phyloP scores from a whole-genome alignment of 2,113 vertebrate species.

The Nyctereutes procyonoides region DNA sequence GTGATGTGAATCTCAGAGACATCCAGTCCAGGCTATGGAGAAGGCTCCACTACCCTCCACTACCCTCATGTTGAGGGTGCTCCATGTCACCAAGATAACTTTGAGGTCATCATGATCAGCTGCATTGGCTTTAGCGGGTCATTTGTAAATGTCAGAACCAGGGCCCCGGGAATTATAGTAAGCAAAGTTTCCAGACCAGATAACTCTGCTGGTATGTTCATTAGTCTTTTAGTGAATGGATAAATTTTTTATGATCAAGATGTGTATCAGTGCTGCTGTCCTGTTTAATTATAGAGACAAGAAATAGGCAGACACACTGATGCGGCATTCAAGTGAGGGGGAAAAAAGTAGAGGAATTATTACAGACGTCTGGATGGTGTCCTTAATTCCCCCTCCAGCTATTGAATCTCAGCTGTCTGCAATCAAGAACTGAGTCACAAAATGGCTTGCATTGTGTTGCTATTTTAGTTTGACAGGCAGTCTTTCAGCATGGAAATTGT shows the following conservation, averaged over 20 bases:
- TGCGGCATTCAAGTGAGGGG: slow-evolving; percentile 63
- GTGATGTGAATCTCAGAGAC: slow-evolving; percentile 13
- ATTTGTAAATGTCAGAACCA: slow-evolving; percentile 43
- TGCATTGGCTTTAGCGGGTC: neutral
- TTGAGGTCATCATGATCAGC: neutral
- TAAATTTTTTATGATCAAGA: slow-evolving; percentile 56
- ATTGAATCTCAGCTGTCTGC: slow-evolving; percentile 82
- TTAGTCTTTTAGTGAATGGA: slow-evolving; percentile 52
- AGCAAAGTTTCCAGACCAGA: slow-evolving; percentile 37
- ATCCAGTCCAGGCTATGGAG: neutral
- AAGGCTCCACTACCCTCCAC: neutral
- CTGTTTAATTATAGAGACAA: slow-evolving; percentile 68
- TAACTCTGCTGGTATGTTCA: slow-evolving; percentile 19
- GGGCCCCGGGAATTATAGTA: slow-evolving; percentile 33
- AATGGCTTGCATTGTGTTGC: slow-evolving; percentile 68
- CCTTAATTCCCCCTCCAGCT: slow-evolving; percentile 67
- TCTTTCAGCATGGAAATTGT: slow-evolving; percentile 74
- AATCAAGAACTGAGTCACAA: slow-evolving; percentile 80
- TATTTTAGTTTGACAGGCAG: slow-evolving; percentile 81
- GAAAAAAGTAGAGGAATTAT: slow-evolving; percentile 46
- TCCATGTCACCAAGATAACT: neutral
- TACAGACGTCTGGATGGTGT: slow-evolving; percentile 71
- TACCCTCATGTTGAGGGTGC: neutral
- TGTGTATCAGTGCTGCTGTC: slow-evolving; percentile 38
- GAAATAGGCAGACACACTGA: slow-evolving; percentile 73